phyloP scores from a whole-genome alignment of 1,140 invertebrate species.

The Agrypnia vestita region DNA sequence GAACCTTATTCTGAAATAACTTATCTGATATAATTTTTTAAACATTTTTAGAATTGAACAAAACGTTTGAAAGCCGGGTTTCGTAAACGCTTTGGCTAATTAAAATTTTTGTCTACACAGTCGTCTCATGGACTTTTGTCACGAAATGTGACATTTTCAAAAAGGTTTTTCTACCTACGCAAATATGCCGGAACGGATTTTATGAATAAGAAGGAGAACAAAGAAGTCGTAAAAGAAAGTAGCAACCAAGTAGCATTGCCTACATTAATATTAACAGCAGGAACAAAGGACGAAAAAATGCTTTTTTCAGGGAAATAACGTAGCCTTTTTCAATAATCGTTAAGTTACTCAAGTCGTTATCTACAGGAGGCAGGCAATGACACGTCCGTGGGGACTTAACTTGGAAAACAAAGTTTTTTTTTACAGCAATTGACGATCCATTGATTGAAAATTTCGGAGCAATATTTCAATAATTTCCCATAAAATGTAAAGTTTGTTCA shows the following conservation, averaged over 20 bases:
- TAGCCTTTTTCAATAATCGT: conserved; percentile 22
- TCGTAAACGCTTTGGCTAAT: no score
- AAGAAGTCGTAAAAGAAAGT: background rate
- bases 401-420: background rate
- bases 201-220: background rate
- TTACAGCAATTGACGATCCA: background rate
- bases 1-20: no score
- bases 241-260: conserved; percentile 3
- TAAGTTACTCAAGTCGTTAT: conserved; percentile 19
- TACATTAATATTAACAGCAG: background rate
- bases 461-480: background rate
- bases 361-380: conserved; percentile 17
- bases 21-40: no score
- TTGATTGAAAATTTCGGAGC: background rate
- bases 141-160: no score
- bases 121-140: no score
- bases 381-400: background rate
- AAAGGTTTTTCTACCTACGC: no score
- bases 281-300: conserved; percentile 3
- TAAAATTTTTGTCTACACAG: no score
- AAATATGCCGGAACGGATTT: background rate
- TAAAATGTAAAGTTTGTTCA: no score
- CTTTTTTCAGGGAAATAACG: conserved; percentile 13
- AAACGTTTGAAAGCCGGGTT: no score
- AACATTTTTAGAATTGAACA: no score